Conservation (phyloP, 2,113 vertebrate species). For the Limanda limanda region DNA sequence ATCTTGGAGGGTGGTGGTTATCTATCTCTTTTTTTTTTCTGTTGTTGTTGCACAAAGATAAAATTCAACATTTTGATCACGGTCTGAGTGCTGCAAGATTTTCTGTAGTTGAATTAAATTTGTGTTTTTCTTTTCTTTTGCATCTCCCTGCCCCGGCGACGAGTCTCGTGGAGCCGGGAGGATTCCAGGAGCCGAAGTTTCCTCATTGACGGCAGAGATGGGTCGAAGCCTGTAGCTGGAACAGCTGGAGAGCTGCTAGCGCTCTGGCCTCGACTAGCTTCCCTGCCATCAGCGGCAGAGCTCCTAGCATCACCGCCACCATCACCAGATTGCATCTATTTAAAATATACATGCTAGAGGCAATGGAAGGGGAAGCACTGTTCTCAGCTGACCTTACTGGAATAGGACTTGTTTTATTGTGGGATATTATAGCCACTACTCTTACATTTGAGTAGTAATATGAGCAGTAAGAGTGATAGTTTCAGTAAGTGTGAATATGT, state of each 20-base stretch:
- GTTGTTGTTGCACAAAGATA: no score
- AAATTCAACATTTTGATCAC: not conserved
- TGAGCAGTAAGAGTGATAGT: slow-evolving; percentile 27
- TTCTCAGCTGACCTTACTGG: slow-evolving; percentile 21
- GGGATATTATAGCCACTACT: not conserved
- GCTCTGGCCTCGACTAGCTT: not conserved
- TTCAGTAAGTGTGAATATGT: slow-evolving; percentile 40
- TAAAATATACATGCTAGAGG: not conserved
- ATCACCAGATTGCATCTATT: not conserved
- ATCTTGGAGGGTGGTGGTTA: not conserved
- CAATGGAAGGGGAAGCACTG: not conserved
- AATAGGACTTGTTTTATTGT: slow-evolving; percentile 1
- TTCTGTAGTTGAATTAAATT: not conserved
- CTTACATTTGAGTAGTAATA: slow-evolving; percentile 16
- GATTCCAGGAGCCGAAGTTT: not conserved
- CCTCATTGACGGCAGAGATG: not conserved
- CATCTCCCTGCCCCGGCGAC: not conserved
- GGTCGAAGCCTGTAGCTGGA: not conserved
- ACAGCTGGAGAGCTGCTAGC: slow-evolving; percentile 1
- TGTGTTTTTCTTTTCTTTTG: not conserved
- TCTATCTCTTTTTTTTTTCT: not conserved
- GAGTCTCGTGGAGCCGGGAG: not conserved
- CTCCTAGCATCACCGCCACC: not conserved
- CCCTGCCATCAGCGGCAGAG: not conserved
- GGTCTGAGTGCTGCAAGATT: not conserved